Percentiles rank a stretch among this genome's conserved stretches.
Evolutionary conservation across 2,113 vertebrate species (phyloP).

Genomic region (Oncorhynchus nerka): DNA sequence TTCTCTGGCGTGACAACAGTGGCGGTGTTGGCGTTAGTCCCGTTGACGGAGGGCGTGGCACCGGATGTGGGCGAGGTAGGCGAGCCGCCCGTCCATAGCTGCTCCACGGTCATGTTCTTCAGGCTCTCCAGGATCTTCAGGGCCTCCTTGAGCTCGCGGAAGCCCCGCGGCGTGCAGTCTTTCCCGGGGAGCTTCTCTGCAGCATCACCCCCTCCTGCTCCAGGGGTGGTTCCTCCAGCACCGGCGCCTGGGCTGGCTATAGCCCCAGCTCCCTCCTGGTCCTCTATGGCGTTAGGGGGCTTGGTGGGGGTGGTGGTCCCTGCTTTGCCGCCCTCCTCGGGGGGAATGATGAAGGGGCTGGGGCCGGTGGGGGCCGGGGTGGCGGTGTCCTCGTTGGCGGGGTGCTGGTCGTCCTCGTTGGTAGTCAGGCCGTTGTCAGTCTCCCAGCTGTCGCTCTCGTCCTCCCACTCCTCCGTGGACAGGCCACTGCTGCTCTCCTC

Average conservation of each 20-base stretch:
- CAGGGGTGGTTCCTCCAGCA: constrained; percentile 55
- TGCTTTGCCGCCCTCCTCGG: constrained; percentile 69
- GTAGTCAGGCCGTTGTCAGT: constrained; percentile 87
- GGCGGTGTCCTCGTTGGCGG: constrained; percentile 65
- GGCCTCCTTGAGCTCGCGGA: constrained; percentile 93
- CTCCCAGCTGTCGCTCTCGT: constrained; percentile 99
- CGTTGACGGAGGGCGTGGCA: constrained; percentile 70
- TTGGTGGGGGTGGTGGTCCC: constrained; percentile 69
- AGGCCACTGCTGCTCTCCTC: constrained; percentile 94
- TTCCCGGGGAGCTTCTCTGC: constrained; percentile 81
- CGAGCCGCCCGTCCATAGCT: constrained; percentile 90
- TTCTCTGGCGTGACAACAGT: constrained; percentile 82
- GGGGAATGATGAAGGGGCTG: constrained; percentile 59
- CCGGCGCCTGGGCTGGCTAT: constrained; percentile 78
- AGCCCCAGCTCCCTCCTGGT: constrained; percentile 49
- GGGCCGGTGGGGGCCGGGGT: constrained; percentile 52
- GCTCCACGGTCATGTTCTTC: constrained; percentile 99
- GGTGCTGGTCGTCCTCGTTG: constrained; percentile 85
- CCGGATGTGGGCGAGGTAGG: constrained; percentile 88
- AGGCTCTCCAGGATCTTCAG: constrained; percentile 97
- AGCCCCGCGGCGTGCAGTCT: constrained; percentile 85
- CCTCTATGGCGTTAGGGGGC: constrained; percentile 45
- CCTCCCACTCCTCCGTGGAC: constrained; percentile 96
- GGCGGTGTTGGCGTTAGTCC: constrained; percentile 75
- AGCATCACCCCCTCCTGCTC: constrained; percentile 59